phyloP scores from a whole-genome alignment of 2,797 vertebrate species.

The Spea hammondii region DNA sequence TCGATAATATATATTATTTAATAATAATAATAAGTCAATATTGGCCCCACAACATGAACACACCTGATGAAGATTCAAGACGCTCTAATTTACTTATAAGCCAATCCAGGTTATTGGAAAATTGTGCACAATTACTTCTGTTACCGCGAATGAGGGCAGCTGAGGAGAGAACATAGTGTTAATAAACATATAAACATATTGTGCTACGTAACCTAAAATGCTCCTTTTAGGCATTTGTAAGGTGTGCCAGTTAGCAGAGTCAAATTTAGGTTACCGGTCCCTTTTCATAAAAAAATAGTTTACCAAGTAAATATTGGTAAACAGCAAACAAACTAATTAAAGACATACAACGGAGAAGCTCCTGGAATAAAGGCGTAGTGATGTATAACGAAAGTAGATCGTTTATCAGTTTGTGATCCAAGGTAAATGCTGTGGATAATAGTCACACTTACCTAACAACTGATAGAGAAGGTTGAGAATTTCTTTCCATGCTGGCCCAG shows the following conservation, averaged over 20 bases:
- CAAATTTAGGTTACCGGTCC: too few relatives aligned
- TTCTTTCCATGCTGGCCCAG: conserved; percentile 87
- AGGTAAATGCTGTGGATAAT: too few relatives aligned
- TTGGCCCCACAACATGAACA: conserved; percentile 31
- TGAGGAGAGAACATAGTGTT: conserved; percentile 57
- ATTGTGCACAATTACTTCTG: conserved; percentile 95
- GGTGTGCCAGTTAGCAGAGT: too few relatives aligned
- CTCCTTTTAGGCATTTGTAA: too few relatives aligned
- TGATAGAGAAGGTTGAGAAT: conserved; percentile 94
- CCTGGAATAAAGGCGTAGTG: too few relatives aligned
- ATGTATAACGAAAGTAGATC: too few relatives aligned
- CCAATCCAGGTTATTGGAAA: conserved; percentile 97
- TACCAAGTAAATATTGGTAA: too few relatives aligned
- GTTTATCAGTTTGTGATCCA: background rate
- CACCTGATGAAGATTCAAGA: conserved; percentile 97
- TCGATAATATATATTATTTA: too few relatives aligned
- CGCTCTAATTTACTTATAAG: conserved; percentile 96
- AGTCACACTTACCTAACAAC: conserved; percentile 79
- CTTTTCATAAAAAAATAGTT: too few relatives aligned
- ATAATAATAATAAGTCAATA: background rate
- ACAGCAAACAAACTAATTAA: too few relatives aligned
- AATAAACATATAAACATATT: background rate
- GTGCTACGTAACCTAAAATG: too few relatives aligned
- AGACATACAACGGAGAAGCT: too few relatives aligned
- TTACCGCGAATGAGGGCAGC: conserved; percentile 95